Evolutionary conservation across 2,797 vertebrate genomes (phyloP).

Genomic region (Mus minutoides): DNA sequence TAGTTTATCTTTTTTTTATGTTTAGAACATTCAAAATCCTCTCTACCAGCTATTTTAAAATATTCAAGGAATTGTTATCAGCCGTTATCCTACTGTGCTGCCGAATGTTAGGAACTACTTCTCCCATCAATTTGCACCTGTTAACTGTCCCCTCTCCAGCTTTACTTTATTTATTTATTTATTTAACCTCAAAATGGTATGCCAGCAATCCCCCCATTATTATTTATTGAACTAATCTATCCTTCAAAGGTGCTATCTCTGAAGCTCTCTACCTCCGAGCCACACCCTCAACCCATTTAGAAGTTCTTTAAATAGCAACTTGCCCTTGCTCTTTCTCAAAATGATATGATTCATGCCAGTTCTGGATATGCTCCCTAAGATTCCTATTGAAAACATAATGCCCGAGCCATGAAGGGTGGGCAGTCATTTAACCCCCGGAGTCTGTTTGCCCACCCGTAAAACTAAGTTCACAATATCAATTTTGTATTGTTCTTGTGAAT

Average conservation of each 20-base stretch:
- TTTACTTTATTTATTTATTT: neutral
- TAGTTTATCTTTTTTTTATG: neutral
- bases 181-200: conserved; percentile 8
- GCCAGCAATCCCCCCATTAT: conserved; percentile 28
- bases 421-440: neutral
- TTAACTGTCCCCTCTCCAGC: neutral
- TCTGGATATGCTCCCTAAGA: neutral
- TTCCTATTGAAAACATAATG: conserved; percentile 23
- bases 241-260: conserved; percentile 3
- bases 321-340: conserved; percentile 41
- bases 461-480: neutral
- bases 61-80: neutral
- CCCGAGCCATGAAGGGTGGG: neutral
- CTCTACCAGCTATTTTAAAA: neutral
- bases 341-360: neutral
- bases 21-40: neutral
- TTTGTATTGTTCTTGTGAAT: neutral
- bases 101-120: neutral
- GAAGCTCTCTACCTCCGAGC: neutral
- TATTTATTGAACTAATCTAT: conserved; percentile 54
- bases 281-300: neutral
- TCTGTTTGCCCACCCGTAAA: conserved; percentile 19
- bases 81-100: neutral
- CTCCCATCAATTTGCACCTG: neutral
- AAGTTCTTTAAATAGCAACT: conserved; percentile 36